phyloP scores from a whole-genome alignment of 2,113 vertebrate genomes.

The Anas platyrhynchos region DNA sequence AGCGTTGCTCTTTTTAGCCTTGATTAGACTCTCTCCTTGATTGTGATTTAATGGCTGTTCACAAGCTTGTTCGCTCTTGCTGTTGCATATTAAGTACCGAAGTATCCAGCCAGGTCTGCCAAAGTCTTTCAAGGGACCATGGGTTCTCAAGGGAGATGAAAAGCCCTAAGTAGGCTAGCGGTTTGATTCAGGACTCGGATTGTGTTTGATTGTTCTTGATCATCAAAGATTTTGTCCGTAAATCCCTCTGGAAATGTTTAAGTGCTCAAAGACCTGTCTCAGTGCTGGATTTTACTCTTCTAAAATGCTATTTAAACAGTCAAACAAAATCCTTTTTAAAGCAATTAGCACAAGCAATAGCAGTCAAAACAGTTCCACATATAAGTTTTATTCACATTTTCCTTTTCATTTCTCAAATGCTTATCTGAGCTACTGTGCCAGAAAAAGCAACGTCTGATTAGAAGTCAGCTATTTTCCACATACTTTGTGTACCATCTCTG shows the following conservation, averaged over 20 bases:
- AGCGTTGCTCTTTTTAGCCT: conserved; percentile 37
- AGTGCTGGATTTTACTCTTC: not conserved
- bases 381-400: not conserved
- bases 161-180: conserved; percentile 42
- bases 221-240: not conserved
- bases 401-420: not conserved
- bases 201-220: conserved; percentile 16
- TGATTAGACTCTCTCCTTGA: conserved; percentile 19
- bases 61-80: conserved; percentile 63
- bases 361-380: conserved; percentile 10
- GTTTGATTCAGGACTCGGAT: conserved; percentile 28
- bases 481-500: not conserved
- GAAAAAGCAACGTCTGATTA: not conserved
- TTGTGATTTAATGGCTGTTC: conserved; percentile 55
- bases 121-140: conserved; percentile 37
- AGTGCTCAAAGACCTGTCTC: conserved; percentile 7
- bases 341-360: not conserved
- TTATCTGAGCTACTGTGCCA: not conserved
- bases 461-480: not conserved
- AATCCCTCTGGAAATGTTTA: conserved; percentile 13
- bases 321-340: conserved; percentile 29
- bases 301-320: conserved; percentile 12
- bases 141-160: conserved; percentile 60
- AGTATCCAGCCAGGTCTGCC: conserved; percentile 56
- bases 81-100: conserved; percentile 56